phyloP scores from a whole-genome alignment of 2,113 vertebrate species.

The Xenopus laevis region DNA sequence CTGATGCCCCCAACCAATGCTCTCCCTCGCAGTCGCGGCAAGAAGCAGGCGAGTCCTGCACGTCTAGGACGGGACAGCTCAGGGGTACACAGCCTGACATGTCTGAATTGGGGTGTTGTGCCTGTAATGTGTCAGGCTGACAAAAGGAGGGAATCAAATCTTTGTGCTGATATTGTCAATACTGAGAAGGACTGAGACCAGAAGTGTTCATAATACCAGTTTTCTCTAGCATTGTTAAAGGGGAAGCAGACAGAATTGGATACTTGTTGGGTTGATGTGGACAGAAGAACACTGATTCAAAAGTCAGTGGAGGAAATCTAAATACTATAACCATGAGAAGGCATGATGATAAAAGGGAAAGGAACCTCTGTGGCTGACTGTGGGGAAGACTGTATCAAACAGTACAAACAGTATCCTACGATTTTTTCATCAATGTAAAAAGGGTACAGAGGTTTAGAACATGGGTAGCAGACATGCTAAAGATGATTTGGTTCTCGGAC shows the following conservation, averaged over 20 bases:
- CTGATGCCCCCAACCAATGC: conserved; percentile 37
- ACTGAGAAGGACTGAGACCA: background rate
- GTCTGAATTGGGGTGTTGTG: conserved; percentile 17
- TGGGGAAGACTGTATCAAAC: too few species aligned
- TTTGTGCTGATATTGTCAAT: background rate
- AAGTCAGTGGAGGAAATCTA: too few species aligned
- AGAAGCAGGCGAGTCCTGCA: conserved; percentile 43
- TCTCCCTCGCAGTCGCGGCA: conserved; percentile 14
- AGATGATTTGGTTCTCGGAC: too few species aligned
- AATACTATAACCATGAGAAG: too few species aligned
- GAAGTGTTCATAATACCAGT: background rate
- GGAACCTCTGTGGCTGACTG: too few species aligned
- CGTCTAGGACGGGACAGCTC: conserved; percentile 34
- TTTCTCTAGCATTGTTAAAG: background rate
- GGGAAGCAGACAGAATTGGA: background rate
- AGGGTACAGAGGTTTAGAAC: too few species aligned
- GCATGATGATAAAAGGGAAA: too few species aligned
- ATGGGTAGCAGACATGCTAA: too few species aligned
- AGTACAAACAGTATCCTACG: too few species aligned
- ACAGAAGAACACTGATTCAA: too few species aligned
- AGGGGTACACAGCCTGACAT: conserved; percentile 35
- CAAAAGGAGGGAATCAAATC: background rate
- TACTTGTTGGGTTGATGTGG: too few species aligned
- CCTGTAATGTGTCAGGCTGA: conserved; percentile 6
- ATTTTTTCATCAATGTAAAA: too few species aligned